phyloP scores from a whole-genome alignment of 2,888 invertebrate species.

The Agonopterix subpropinquella region DNA sequence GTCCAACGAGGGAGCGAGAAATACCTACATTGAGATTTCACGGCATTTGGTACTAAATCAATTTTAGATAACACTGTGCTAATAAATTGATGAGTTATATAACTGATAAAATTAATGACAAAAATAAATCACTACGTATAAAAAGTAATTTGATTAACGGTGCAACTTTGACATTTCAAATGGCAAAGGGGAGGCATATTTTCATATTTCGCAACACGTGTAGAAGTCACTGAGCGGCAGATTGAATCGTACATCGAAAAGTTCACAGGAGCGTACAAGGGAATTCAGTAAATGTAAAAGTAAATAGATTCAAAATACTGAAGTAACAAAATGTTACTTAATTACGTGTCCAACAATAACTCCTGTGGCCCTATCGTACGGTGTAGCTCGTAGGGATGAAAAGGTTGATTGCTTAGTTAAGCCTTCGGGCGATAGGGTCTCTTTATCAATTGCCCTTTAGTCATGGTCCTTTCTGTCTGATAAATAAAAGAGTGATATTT shows the following conservation, averaged over 20 bases:
- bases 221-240: not conserved
- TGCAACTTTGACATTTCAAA: not conserved
- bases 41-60: no score
- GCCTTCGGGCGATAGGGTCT: not conserved
- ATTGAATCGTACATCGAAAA: constrained; percentile 1
- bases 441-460: constrained; percentile 6
- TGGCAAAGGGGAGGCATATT: not conserved
- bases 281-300: not conserved
- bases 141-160: not conserved
- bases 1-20: no score
- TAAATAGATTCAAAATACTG: no score
- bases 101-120: no score
- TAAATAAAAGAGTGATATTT: constrained; percentile 6
- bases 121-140: no score
- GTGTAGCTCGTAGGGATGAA: not conserved
- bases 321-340: no score
- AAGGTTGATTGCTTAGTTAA: constrained; percentile 6
- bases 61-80: no score
- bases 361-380: not conserved
- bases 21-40: no score
- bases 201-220: not conserved
- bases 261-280: constrained; percentile 2
- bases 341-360: no score
- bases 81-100: no score
- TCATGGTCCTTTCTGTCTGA: not conserved